Base-by-base conservation (phyloP, 1,140 invertebrate genomes). In the Globodera ellingtonae region DNA sequence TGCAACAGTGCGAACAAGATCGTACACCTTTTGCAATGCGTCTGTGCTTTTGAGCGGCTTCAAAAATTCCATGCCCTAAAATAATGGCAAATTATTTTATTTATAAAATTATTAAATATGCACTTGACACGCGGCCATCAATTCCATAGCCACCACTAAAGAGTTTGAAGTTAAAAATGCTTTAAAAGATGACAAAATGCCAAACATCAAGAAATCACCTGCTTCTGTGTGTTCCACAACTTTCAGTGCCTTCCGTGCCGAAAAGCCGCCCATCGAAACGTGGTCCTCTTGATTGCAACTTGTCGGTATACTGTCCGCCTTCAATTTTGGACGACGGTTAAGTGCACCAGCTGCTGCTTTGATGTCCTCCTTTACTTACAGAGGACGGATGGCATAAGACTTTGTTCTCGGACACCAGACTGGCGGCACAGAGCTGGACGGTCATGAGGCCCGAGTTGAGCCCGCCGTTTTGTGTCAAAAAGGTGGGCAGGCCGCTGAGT, bases 371-470 rank as follows among this genome's bases (percentile, higher is more conserved):
- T 52, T 52, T 52, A 88, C 93, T 93, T 10, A 93, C 92, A 18
- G 92, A 93, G 7, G 93, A 91, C 10, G 93, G 93, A 89, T 94
- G 93, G 84, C 93, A 94, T 8, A 94, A 88, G 8, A 93, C 93
- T 88, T 94, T 94, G 88, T 94, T 94, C 89, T 94, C 93, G 2
- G 93, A 93, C 59, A 93, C 92, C 92, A 82, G 74, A 65, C 93
- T 89, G 35, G 93, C 93, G 4, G 93, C 93, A 13, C 93, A 94
- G 82, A 93, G 93, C 87, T 94, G 93, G 24, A 93, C 93, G 59
- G 94, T 91, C 93, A 94, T 94, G 85, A 94, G 94, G 4, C 93
- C 93, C 13, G 93, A 94, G 88, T 94, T 94, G 0, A 94, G 90
- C 1, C 93, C 93, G 48, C 93, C 93, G 70, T 93, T 92, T 82